phyloP scores from a whole-genome alignment of 2,888 invertebrate genomes.

The Aphrophora alni region DNA sequence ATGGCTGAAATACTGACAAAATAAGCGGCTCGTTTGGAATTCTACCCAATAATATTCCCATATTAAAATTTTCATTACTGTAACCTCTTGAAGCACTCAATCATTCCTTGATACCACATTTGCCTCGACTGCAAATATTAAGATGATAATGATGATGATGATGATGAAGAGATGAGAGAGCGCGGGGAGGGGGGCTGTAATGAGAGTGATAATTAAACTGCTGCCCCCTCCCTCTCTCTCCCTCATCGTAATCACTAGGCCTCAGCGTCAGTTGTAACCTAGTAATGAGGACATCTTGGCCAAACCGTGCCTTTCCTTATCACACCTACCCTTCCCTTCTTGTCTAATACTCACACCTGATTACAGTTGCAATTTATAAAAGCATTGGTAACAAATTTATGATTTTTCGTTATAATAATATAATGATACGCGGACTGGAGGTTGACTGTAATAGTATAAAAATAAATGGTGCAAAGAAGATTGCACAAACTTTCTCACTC shows the following conservation, averaged over 20 bases:
- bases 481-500: too few relatives aligned
- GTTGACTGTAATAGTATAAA: too few relatives aligned
- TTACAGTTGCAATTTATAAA: not conserved
- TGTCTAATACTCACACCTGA: not conserved
- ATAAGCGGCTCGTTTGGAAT: not conserved
- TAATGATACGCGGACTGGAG: too few relatives aligned
- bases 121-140: conserved; percentile 2
- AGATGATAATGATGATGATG: not conserved
- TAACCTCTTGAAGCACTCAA: not conserved
- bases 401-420: too few relatives aligned
- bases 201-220: not conserved
- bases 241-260: not conserved
- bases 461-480: too few relatives aligned
- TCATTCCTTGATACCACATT: not conserved
- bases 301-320: not conserved
- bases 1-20: not conserved
- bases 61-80: not conserved
- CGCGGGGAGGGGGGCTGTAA: not conserved
- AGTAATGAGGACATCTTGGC: not conserved
- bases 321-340: too few relatives aligned
- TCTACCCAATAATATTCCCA: too few relatives aligned
- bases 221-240: not conserved
- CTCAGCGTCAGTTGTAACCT: not conserved
- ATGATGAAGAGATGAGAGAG: not conserved
- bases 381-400: not conserved